Evolutionary conservation across 2,113 vertebrate genomes (phyloP), one percentile per base, ranked within the genome.

Genomic region (Platichthys flesus): DNA sequence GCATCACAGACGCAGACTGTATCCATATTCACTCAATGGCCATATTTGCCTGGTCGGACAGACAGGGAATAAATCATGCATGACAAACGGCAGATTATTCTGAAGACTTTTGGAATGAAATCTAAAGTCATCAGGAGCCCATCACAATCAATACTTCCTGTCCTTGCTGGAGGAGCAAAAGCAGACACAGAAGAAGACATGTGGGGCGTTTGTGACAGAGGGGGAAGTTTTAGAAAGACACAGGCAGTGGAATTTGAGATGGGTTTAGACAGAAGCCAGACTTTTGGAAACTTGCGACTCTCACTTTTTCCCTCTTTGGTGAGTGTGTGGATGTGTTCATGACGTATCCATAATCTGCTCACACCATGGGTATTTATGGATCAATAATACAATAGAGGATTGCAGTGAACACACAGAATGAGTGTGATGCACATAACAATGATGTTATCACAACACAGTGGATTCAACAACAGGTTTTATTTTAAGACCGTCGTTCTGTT

Each of bases 51-150:
- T 40, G 20, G 62, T 51, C 8, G 9, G 54, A 45, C 24, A 74
- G 24, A 69, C 71, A 56, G 60, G 85, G 24, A 82, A 84, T 85
- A 78, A 79, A 86, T 83, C 73, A 82, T 54, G 51, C 58, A 31
- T 57, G 47, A 81, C 81, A 55, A 52, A 75, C 31, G 47, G 26
- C 40, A 68, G 60, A 68, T 78, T 81, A 59, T 66, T 81, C 55
- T 56, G 31, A 40, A 70, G 56, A 71, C 76, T 60, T 68, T 58
- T 57, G 45, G 61, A 82, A 75, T 76, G 31, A 31, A 31, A 31
- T 31, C 31, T 6, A 7, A 31, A 31, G 31, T 31, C 31, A 5
- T 31, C 31, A 31, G 31, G 31, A 31, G 31, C 31, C 64, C 56
- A 86, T 31, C 58, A 3, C 64, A 84, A 84, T 84, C 80, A 58